Percentiles rank a stretch among this genome's conserved stretches.
phyloP scores from a whole-genome alignment of 2,888 invertebrate genomes.

The Camptogramma bilineatum region DNA sequence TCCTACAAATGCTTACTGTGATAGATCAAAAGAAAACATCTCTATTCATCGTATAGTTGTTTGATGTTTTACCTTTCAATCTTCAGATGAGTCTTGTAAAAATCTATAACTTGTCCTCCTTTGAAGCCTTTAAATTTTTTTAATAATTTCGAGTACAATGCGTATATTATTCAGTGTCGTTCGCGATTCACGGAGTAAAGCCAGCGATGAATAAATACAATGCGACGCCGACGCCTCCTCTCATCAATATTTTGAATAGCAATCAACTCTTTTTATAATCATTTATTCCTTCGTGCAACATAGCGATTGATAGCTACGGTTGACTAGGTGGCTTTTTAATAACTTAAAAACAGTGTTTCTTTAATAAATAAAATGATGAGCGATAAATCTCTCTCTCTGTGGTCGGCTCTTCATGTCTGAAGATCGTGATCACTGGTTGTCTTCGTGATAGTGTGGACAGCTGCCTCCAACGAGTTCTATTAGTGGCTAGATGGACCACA shows the following conservation, averaged over 20 bases:
- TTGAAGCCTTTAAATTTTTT: neutral
- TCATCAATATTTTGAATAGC: conserved; percentile 39
- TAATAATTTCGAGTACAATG: conserved; percentile 13
- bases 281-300: neutral
- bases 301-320: neutral
- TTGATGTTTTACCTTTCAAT: neutral
- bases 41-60: too few relatives aligned
- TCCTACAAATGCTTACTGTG: too few relatives aligned
- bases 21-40: too few relatives aligned
- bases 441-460: too few relatives aligned
- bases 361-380: too few relatives aligned
- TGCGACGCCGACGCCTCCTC: conserved; percentile 7
- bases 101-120: neutral
- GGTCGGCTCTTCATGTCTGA: too few relatives aligned
- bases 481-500: too few relatives aligned
- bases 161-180: conserved; percentile 28
- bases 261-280: conserved; percentile 17
- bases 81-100: too few relatives aligned
- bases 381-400: too few relatives aligned
- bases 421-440: too few relatives aligned
- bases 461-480: too few relatives aligned
- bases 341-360: too few relatives aligned
- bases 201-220: conserved; percentile 31
- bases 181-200: conserved; percentile 21
- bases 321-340: neutral